Evolutionary conservation across 2,888 invertebrate genomes (phyloP), one percentile per base, ranked within the genome.

Genomic region (Protodeltote pygarga): DNA sequence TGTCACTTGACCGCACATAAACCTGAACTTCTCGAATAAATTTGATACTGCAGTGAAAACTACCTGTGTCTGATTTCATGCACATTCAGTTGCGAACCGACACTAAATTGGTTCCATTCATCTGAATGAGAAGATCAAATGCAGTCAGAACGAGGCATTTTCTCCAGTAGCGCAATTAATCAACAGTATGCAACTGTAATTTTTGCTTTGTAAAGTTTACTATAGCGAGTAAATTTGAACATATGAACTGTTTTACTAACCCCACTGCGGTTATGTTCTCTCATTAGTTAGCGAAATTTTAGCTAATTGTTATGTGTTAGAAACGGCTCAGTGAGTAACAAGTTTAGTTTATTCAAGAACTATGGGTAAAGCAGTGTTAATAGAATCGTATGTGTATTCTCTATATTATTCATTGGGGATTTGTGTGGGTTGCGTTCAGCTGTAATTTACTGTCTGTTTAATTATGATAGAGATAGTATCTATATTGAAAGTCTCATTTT

Each of bases 101-200:
- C 64, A 54, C 53, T 64, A 75, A 75, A 74, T 77, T 77, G 74
- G 65, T 61, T 38, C 71, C 57, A 79, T 79, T 79, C 76, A 75
- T 51, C 35, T 70, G 73, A 75, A 77, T 59, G 73, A 65, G 70
- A 50, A 71, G 71, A 73, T 76, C 69, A 68, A 75, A 75, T 70
- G 66, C 62, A 70, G 65, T 68, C 62, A 66, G 47, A 35, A 48
- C 51, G 46, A 44, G 54, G 55, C 51, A 62, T 64, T 67, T 66
- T 60, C 53, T 46, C 46, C 42, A 59, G 49, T 70, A 63, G 19
- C 46, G 60, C 63, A 67, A 75, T 65, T 63, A 60, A 58, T 58
- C 49, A 39, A 37, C 60, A 44, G 64, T 55, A 60, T 54, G 52
- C 48, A 46, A 55, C 54, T 63, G 54, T 61, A 63, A 65, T 70